Evolutionary conservation across 2,113 vertebrate genomes (phyloP), one percentile per base, ranked within the genome.

Genomic region (Daboia siamensis): DNA sequence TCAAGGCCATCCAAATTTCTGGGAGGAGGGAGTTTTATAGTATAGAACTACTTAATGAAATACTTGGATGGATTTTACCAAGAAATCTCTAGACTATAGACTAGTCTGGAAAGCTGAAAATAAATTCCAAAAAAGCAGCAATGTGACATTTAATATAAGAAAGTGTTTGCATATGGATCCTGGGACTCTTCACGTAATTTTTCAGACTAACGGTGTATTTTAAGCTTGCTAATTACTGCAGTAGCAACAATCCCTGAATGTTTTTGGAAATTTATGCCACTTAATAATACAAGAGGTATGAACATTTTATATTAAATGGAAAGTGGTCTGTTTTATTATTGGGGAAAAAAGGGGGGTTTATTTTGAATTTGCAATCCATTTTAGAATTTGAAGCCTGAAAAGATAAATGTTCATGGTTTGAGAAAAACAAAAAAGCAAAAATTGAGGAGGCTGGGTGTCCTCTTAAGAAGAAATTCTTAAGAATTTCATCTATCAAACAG

Each of bases 401-500:
- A 48, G 26, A 85, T 46, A 87, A 46, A 10, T 84, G 13, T 57
- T 24, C 15, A 24, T 89, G 69, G 15, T 39, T 80, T 69, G 12
- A 69, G 12, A n/a, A 10, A 17, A 74, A 56, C 48, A 51, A 51
- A 51, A 51, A 51, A 54, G 13, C 54, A 39, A 74, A 80, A 80
- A 39, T 15, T 33, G 12, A 11, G n/a, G 20, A 5, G 3, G 15
- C 21, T 12, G 44, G 44, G n/a, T 61, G 15, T 2, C 90, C 20
- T 51, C 5, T 15, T 48, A 69, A n/a, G 29, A 69, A 69, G 29
- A 80, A 80, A 80, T 21, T 9, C 1, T 21, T 80, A 33, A 61
- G 1, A 4, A 1, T 57, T 33, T 5, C 6, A 17, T 51, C 44
- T 86, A 6, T 24, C 8, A 13, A 46, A 1, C 33, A 12, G 0